Base-by-base conservation (phyloP, 1,140 invertebrate genomes). In the Zaprionus taronus region DNA sequence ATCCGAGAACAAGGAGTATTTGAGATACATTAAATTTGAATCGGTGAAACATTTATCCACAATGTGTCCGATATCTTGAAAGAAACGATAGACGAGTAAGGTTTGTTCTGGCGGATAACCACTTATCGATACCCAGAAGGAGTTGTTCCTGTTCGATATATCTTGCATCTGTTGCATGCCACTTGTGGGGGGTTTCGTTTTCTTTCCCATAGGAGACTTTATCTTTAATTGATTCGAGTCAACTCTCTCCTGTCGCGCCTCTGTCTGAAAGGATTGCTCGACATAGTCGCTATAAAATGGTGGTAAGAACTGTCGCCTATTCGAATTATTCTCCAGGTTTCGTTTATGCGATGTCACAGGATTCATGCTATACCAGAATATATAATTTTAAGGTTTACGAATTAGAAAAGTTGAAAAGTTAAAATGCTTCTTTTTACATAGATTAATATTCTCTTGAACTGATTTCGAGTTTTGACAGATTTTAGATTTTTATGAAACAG, bases 91-190 rank as follows among this genome's bases (percentile, higher is more conserved):
- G 2, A 86, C 83, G 1, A 64, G 7, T 17, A 28, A 38, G 4
- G 70, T 49, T 0, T 22, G 24, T 0, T 72, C 67, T 5, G 17
- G 1, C 2, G 57, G 56, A 41, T 75, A 86, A 4, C 65, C 80
- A 28, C 83, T 87, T 0, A 86, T 71, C 7, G 67, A 62, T 24
- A 86, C 72, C 83, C 83, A 86, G 2, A 80, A 77, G 0, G 49
- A 14, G 24, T 70, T 80, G 7, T 36, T 7, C 14, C 44, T 1
- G 11, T 41, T 63, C 31, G n/a, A 6, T 24, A 15, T 0, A 0
- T 5, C 20, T 5, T 22, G 5, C 28, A 17, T 15, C 34, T 41
- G 51, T 24, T 65, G 47, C 20, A 14, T n/a, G 17, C 14, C 38
- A 14, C 31, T 11, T 34, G 31, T 34, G 9, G 31, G 31, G 31